phyloP scores from a whole-genome alignment of 2,888 invertebrate genomes.

The Drosophila nigricruria region DNA sequence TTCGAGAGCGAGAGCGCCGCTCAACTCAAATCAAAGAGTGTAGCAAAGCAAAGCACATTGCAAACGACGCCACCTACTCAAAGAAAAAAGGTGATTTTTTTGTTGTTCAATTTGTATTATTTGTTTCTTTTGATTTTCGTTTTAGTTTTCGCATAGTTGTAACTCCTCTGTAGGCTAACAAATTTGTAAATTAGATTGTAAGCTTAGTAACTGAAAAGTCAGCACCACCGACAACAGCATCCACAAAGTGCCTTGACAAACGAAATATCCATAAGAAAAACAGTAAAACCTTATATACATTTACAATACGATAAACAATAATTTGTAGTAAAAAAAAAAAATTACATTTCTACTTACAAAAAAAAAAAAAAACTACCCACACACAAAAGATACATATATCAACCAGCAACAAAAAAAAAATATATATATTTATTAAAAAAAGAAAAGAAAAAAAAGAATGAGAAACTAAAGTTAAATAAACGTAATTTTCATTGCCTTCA shows the following conservation, averaged over 20 bases:
- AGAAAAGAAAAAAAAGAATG: conserved; percentile 13
- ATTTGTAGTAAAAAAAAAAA: conserved; percentile 33
- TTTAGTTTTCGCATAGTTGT: conserved; percentile 52
- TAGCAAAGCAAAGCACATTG: conserved; percentile 46
- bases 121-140: conserved; percentile 50
- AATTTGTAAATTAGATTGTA: conserved; percentile 61
- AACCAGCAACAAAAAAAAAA: conserved; percentile 7
- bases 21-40: conserved; percentile 43
- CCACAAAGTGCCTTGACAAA: conserved; percentile 33
- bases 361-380: conserved; percentile 17
- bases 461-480: conserved; percentile 55
- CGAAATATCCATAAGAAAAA: conserved; percentile 22
- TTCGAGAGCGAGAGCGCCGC: conserved; percentile 48
- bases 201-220: conserved; percentile 36
- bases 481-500: conserved; percentile 61
- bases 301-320: conserved; percentile 31
- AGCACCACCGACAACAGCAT: conserved; percentile 25
- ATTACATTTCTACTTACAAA: conserved; percentile 18
- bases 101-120: conserved; percentile 59
- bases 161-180: conserved; percentile 58
- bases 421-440: conserved; percentile 2
- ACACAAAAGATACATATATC: conserved; percentile 22
- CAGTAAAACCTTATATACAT: conserved; percentile 22
- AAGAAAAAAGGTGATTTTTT: conserved; percentile 75
- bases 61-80: conserved; percentile 73